Evolutionary conservation across 1,140 invertebrate species (phyloP).

Genomic region (Holcopasites calliopsidis): DNA sequence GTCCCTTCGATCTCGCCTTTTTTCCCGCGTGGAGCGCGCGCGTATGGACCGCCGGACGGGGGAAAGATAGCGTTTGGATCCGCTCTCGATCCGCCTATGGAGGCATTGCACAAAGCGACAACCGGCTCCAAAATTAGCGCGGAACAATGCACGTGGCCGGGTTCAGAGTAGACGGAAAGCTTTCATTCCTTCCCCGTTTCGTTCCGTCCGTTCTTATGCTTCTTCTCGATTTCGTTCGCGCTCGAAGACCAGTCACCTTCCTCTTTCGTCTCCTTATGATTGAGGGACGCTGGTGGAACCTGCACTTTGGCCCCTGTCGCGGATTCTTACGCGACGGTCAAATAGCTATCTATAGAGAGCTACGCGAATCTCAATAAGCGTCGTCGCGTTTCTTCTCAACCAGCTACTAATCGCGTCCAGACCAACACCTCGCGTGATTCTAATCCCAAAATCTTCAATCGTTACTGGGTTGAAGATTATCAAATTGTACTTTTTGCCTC

Average conservation of each 20-base stretch:
- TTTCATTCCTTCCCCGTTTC: constrained; percentile 11
- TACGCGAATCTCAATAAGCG: constrained; percentile 21
- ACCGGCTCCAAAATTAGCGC: constrained; percentile 60
- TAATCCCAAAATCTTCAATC: too few relatives aligned
- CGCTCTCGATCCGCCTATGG: constrained; percentile 59
- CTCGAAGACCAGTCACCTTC: constrained; percentile 14
- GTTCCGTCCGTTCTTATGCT: constrained; percentile 34
- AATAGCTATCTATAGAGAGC: constrained; percentile 59
- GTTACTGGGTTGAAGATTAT: too few relatives aligned
- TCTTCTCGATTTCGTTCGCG: constrained; percentile 32
- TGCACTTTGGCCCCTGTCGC: constrained; percentile 5
- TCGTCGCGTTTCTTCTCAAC: background rate
- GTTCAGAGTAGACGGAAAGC: constrained; percentile 50
- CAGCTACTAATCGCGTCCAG: too few relatives aligned
- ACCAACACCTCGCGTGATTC: too few relatives aligned
- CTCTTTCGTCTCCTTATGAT: constrained; percentile 40
- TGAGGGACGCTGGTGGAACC: constrained; percentile 35
- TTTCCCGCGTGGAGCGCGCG: constrained; percentile 21
- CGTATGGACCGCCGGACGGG: constrained; percentile 19
- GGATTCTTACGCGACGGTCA: constrained; percentile 35
- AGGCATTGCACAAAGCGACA: constrained; percentile 61
- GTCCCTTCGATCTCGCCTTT: constrained; percentile 45
- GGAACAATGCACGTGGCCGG: constrained; percentile 63
- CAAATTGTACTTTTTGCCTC: too few relatives aligned
- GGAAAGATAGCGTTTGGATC: constrained; percentile 55